Evolutionary conservation across 2,888 invertebrate genomes (phyloP).

Genomic region (Leptinotarsa rubiginosa): DNA sequence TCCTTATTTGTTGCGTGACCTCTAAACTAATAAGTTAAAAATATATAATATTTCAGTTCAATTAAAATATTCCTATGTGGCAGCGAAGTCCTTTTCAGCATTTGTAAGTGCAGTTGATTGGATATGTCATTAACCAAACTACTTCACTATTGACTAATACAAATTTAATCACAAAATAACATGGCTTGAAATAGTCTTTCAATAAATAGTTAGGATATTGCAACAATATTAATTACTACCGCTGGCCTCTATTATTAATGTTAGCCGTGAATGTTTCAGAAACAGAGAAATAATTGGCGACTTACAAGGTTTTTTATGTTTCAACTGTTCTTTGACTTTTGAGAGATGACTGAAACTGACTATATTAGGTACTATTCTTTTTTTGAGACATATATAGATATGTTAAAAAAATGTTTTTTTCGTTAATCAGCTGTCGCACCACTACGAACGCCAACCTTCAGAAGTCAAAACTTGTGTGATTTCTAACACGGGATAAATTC

Average conservation of each 20-base stretch:
- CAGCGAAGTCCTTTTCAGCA: constrained; percentile 1
- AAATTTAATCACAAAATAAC: neutral
- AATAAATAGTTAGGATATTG: constrained; percentile 11
- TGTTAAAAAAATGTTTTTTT: too few relatives aligned
- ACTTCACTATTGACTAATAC: constrained; percentile 1
- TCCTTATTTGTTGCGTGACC: too few relatives aligned
- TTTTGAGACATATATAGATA: too few relatives aligned
- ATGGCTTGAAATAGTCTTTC: neutral
- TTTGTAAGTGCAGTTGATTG: constrained; percentile 1
- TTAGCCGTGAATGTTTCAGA: neutral
- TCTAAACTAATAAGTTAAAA: too few relatives aligned
- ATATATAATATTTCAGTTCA: neutral
- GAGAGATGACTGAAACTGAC: too few relatives aligned
- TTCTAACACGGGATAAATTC: too few relatives aligned
- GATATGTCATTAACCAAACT: neutral
- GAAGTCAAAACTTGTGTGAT: too few relatives aligned
- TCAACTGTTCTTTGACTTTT: too few relatives aligned
- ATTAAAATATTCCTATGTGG: neutral
- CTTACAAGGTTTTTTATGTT: neutral
- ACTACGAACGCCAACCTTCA: too few relatives aligned
- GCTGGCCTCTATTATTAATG: constrained; percentile 1
- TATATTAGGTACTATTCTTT: too few relatives aligned
- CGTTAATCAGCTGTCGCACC: too few relatives aligned
- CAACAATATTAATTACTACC: neutral
- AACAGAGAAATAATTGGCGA: neutral